These are phyloP conservation scores for Lycophotia porphyrea DNA, from an alignment of 2,888 invertebrate genomes.

Conservation along the genomic window DNA sequence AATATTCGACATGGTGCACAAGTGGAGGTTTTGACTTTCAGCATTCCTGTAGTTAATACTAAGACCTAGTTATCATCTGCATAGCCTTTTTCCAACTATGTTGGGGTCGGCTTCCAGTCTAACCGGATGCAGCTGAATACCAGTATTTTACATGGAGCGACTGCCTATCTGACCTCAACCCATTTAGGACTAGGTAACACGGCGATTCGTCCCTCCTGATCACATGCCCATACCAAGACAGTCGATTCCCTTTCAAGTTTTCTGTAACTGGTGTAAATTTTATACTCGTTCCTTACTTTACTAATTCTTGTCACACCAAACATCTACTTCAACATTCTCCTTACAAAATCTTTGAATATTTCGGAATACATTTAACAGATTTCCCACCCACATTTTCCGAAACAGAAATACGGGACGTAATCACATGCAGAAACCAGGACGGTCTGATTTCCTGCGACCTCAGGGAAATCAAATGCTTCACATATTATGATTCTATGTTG, in stretches of 20 bases:
- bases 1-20: neutral
- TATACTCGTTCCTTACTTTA: too few species aligned
- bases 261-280: too few species aligned
- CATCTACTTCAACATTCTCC: too few species aligned
- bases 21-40: neutral
- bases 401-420: slow-evolving; percentile 30
- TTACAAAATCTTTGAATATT: neutral
- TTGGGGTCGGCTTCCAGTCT: neutral
- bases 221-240: too few species aligned
- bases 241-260: too few species aligned
- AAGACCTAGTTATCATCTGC: too few species aligned
- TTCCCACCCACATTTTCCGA: slow-evolving; percentile 5
- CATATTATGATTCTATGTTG: slow-evolving; percentile 23
- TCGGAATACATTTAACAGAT: neutral
- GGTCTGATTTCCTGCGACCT: slow-evolving; percentile 51
- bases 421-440: slow-evolving; percentile 30
- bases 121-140: neutral
- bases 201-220: too few species aligned
- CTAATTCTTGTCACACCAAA: too few species aligned
- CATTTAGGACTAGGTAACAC: too few species aligned
- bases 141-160: neutral
- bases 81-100: neutral
- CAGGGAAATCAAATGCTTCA: slow-evolving; percentile 53
- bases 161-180: neutral
- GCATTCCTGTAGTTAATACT: too few species aligned